These are phyloP conservation scores for Channa striata DNA, from an alignment of 2,797 vertebrate genomes.

Conservation along the genomic window DNA sequence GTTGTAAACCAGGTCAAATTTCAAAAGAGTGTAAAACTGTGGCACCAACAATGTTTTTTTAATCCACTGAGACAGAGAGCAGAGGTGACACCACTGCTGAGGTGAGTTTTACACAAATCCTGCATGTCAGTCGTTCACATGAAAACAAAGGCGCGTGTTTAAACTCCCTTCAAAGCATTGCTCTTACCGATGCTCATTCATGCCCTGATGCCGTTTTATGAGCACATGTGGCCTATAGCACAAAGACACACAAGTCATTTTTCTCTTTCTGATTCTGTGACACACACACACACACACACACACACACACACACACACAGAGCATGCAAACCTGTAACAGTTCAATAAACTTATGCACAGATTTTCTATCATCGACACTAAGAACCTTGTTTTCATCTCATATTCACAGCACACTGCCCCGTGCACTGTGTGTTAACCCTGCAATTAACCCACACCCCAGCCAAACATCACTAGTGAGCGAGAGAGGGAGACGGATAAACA, in stretches of 20 bases:
- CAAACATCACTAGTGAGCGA: constrained; percentile 68
- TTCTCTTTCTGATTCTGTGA: constrained; percentile 3
- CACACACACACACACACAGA: constrained; percentile 28
- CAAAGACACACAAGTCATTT: constrained; percentile 24
- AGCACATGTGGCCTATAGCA: constrained; percentile 32
- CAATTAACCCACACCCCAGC: constrained; percentile 74
- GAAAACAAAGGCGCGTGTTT: constrained; percentile 69
- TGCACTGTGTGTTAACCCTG: constrained; percentile 64
- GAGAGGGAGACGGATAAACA: constrained; percentile 29
- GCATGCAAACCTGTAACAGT: constrained; percentile 43
- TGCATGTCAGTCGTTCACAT: constrained; percentile 64
- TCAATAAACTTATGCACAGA: constrained; percentile 37
- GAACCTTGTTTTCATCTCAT: constrained; percentile 63
- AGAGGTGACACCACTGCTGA: constrained; percentile 55
- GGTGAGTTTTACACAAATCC: constrained; percentile 71
- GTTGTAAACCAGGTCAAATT: constrained; percentile 56
- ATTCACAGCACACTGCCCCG: constrained; percentile 54
- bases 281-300: constrained; percentile 10
- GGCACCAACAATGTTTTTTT: constrained; percentile 27
- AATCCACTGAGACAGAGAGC: constrained; percentile 45
- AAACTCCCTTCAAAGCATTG: constrained; percentile 62
- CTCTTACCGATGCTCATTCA: constrained; percentile 60
- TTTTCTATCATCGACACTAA: constrained; percentile 16
- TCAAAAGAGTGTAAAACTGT: constrained; percentile 21
- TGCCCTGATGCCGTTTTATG: constrained; percentile 46